phyloP scores from a whole-genome alignment of 2,888 invertebrate genomes.

The Platycnemis pennipes region DNA sequence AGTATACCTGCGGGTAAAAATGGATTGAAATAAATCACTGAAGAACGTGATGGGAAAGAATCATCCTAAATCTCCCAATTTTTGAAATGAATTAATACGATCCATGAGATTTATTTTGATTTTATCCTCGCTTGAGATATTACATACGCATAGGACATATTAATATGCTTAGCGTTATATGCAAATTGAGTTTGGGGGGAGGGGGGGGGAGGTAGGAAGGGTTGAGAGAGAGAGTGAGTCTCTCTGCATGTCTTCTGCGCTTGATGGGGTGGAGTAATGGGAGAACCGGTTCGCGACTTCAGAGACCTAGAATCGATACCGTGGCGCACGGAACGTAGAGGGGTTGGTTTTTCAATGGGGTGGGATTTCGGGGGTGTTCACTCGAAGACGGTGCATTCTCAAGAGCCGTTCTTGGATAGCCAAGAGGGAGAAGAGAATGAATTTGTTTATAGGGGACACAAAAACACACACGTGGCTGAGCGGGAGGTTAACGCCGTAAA shows the following conservation, averaged over 20 bases:
- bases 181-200: neutral
- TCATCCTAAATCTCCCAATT: no score
- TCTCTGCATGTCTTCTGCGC: neutral
- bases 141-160: no score
- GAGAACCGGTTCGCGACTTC: conserved; percentile 28
- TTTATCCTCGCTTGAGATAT: no score
- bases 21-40: no score
- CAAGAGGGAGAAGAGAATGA: no score
- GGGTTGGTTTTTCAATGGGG: neutral
- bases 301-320: conserved; percentile 49
- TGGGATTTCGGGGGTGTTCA: neutral
- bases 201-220: neutral
- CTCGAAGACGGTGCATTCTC: no score
- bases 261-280: neutral
- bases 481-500: conserved; percentile 14
- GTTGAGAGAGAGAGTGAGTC: neutral
- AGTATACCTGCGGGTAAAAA: no score
- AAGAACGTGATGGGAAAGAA: neutral
- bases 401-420: no score
- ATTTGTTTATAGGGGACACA: neutral
- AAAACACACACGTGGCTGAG: neutral
- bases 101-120: no score
- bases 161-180: no score
- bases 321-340: neutral
- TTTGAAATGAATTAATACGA: no score